Base-by-base conservation (phyloP, 2,113 vertebrate species). In the Muscicapa adusta region DNA sequence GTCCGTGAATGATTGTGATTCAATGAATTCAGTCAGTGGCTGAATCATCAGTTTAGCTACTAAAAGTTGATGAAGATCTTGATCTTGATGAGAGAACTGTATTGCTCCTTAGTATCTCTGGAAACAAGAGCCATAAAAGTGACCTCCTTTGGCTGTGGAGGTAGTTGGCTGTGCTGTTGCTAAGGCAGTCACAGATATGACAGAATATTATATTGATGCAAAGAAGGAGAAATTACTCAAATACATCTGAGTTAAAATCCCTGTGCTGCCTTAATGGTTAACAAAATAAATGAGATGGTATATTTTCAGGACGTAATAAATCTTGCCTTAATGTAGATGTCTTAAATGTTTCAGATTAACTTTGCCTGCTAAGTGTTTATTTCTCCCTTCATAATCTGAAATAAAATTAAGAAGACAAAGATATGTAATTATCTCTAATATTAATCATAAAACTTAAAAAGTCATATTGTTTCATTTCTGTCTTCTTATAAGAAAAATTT, bases 41-140 rank as follows among this genome's bases (percentile, higher is more conserved):
- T 91, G 88, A 91, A 88, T 94, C 85, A 94, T 67, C 74, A 91
- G 12, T 89, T 81, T 85, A 70, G 75, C 43, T 63, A 3, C 33
- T 54, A 34, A 67, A 85, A 75, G 38, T 20, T 94, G 70, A 84
- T 93, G 47, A 89, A 88, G 65, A 91, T 75, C 38, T 58, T 62
- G 38, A 74, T 71, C 40, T 61, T 83, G 71, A 70, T 68, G 33
- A 88, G 18, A 67, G 8, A 81, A 67, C 24, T 89, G 14, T 58
- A 43, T 71, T 78, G n/a, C 28, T 78, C 34, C 43, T 74, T 29
- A 43, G 48, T 56, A 74, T 82, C 38, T 95, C 43, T 75, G 74
- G 70, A 90, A 91, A 85, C 7, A 81, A 12, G 71, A 78, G 23
- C 16, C 11, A 40, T 54, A 60, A 36, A 76, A 70, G 43, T 51